Conservation (phyloP, 2,113 vertebrate genomes). For the Mus pahari region DNA sequence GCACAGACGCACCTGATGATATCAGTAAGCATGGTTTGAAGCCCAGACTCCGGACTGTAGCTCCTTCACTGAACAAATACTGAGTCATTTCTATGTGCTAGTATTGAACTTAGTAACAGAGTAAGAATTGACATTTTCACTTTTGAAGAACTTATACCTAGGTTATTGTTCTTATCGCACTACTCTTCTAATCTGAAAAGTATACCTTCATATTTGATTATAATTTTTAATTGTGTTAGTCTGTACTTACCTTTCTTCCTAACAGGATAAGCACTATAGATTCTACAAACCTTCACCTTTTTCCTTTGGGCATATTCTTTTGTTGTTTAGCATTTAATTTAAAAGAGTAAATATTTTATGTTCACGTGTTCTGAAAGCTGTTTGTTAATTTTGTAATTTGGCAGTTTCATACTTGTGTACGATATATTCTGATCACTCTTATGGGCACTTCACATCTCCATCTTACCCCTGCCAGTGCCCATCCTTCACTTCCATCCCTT, state of each 20-base stretch:
- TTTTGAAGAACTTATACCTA: not conserved
- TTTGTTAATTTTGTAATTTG: not conserved
- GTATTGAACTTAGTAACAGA: conserved; percentile 15
- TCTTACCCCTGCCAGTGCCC: not conserved
- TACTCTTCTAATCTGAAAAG: not conserved
- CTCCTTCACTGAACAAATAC: not conserved
- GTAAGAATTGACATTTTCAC: not conserved
- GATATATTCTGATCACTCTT: not conserved
- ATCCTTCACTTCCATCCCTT: not conserved
- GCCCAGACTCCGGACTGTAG: not conserved
- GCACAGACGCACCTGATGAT: not conserved
- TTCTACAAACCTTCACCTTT: not conserved
- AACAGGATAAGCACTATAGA: not conserved
- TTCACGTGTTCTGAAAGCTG: not conserved
- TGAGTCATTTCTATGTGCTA: not conserved
- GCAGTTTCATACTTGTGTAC: not conserved
- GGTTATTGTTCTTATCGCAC: not conserved
- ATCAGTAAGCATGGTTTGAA: not conserved
- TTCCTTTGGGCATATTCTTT: not conserved
- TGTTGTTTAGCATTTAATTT: not conserved
- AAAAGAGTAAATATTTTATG: not conserved
- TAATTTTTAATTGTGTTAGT: not conserved
- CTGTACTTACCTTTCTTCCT: not conserved
- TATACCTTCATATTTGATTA: not conserved
- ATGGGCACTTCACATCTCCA: not conserved